Base-by-base conservation (phyloP, 2,888 invertebrate species). In the Epistrophe eligans region DNA sequence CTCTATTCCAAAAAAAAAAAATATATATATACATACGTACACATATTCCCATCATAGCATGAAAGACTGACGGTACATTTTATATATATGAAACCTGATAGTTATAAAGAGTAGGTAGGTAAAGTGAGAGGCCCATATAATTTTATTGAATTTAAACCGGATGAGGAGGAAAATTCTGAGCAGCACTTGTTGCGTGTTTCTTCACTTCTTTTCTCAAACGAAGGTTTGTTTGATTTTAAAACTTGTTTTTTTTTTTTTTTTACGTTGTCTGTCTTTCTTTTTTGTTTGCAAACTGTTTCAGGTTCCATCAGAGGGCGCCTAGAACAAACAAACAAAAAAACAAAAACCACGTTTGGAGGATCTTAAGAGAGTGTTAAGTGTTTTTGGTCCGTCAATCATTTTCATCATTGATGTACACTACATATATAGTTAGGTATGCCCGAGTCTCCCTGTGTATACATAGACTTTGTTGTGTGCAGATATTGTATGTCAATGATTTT, bases 401-500 rank as follows among this genome's bases (percentile, higher is more conserved):
- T 24, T n/a, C n/a, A n/a, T n/a, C n/a, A 28, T 28, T 1, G 28
- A 1, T 13, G 15, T 13, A 43, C 15, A 40, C 10, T 9, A 40
- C 4, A 13, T 6, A 15, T 55, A 24, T 24, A 24, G 24, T 24
- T 24, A 55, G 55, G 9, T 24, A 15, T 28, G 24, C 3, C 52
- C 52, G 15, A 28, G 35, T 35, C 5, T 32, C 9, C 4, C 57
- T 32, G 9, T 32, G n/a, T 17, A n/a, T 9, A 24, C n/a, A 17
- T 17, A 60, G 7, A 35, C 17, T 58, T 19, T 38, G 32, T 24
- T 64, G 32, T 64, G 24, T 43, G 43, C 24, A 43, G 24, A 77
- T 71, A 77, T 79, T 73, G 67, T 83, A 60, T 83, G 73, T 79
- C 79, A 79, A 79, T 79, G 74, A 62, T 74, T 84, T 84, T 76